Base-by-base conservation (phyloP, 2,888 invertebrate genomes). In the Linnaemya tessellans region DNA sequence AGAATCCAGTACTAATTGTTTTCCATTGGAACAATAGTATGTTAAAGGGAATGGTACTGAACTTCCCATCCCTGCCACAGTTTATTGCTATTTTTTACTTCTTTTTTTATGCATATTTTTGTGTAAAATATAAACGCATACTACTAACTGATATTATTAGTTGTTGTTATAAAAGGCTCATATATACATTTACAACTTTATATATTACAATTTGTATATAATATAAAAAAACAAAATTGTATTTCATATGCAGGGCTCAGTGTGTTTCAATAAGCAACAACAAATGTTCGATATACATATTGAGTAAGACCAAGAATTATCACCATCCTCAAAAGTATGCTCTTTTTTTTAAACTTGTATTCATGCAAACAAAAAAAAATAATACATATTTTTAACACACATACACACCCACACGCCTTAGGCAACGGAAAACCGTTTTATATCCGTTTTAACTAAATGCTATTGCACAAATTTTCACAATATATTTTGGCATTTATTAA, bases 401-500 rank as follows among this genome's bases (percentile, higher is more conserved):
- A 20, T 11, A 43, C 54, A 43, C 65, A 41, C 30, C 30, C 41
- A 41, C 41, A 75, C 30, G 22, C n/a, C 15, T 62, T 25, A 38
- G 35, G 46, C 43, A 77, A 77, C 77, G 67, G 77, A 78, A 78
- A 60, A 49, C 38, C 49, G 60, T 78, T 78, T 60, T 25, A 78
- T 60, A 78, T 78, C 78, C 78, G 78, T 78, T 78, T 77, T 78
- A 68, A 18, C 58, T n/a, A 49, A 67, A 43, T 35, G 3, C 7
- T 15, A 41, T 62, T 38, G 10, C 15, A 22, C 10, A 51, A 75
- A 51, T 46, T 68, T 51, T 18, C 41, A 30, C 60, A 54, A 51
- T n/a, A 9, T 15, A 30, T 46, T 20, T 73, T 64, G 15, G 41
- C 13, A 15, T n/a, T 38, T 1, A n/a, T n/a, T n/a, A n/a, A 30